Conservation (phyloP, 1,140 invertebrate species). For the Pomphorhynchus laevis region DNA sequence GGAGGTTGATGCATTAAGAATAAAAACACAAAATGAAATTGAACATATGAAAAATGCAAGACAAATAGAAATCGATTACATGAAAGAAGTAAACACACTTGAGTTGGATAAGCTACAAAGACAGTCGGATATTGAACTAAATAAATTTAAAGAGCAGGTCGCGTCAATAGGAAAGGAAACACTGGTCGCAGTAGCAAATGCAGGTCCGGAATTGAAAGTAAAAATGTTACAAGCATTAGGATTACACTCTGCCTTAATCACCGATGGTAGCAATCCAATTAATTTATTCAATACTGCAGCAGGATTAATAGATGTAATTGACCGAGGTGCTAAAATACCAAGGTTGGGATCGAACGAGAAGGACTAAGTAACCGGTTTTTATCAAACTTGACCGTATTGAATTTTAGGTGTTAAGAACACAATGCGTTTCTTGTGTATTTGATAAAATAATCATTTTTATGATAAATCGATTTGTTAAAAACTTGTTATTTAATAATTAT, state of each 20-base stretch:
- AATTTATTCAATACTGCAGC: conserved; percentile 23
- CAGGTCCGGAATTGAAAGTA: conserved; percentile 23
- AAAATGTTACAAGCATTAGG: conserved; percentile 21
- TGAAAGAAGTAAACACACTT: conserved; percentile 13
- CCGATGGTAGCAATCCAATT: conserved; percentile 22
- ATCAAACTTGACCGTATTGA: too few species aligned
- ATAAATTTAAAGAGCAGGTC: conserved; percentile 22
- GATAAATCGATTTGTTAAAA: too few species aligned
- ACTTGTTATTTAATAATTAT: too few species aligned
- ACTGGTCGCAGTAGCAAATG: conserved; percentile 20
- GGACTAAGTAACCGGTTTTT: too few species aligned
- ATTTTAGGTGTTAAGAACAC: too few species aligned
- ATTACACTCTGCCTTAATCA: conserved; percentile 23
- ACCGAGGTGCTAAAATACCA: too few species aligned
- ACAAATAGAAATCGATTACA: neutral
- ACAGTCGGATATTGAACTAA: conserved; percentile 19
- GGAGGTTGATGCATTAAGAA: conserved; percentile 14
- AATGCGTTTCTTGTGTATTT: too few species aligned
- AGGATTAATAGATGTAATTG: conserved; percentile 22
- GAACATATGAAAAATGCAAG: neutral
- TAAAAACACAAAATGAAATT: neutral
- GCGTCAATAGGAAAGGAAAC: conserved; percentile 21
- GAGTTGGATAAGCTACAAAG: conserved; percentile 18
- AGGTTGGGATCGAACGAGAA: too few species aligned
- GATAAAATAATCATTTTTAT: too few species aligned